phyloP scores from a whole-genome alignment of 2,113 vertebrate species.

The Zapus hudsonius region DNA sequence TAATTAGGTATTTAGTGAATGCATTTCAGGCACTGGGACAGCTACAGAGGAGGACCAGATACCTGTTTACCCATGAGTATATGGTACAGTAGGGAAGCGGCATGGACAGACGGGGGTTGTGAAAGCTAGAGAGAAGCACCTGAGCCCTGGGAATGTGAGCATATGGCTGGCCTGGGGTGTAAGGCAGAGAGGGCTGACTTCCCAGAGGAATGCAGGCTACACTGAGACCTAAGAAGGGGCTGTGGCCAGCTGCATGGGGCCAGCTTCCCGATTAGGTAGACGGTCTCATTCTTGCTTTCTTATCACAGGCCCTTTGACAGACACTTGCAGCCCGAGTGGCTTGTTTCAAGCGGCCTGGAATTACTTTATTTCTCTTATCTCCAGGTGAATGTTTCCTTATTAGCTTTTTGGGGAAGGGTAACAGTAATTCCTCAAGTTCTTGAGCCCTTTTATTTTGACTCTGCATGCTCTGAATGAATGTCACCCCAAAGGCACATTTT shows the following conservation, averaged over 20 bases:
- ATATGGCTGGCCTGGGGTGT: not conserved
- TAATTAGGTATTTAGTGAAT: not conserved
- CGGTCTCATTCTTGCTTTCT: not conserved
- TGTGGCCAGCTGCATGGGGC: accelerated
- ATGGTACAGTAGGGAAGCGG: not conserved
- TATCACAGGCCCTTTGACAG: not conserved
- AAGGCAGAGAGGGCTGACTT: not conserved
- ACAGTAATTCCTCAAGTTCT: not conserved
- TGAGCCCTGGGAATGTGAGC: not conserved
- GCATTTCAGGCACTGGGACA: not conserved
- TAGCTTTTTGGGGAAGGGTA: not conserved
- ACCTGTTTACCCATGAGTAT: not conserved
- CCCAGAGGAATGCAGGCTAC: not conserved
- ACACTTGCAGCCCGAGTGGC: not conserved
- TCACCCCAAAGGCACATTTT: not conserved
- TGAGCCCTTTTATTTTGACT: not conserved
- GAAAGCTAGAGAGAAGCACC: not conserved
- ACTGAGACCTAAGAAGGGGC: not conserved
- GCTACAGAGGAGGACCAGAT: not conserved
- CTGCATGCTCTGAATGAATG: not conserved
- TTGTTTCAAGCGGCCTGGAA: not conserved
- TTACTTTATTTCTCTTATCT: slow-evolving; percentile 3
- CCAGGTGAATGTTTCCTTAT: not conserved
- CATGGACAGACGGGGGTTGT: accelerated
- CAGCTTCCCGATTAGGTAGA: not conserved